Percentiles rank a stretch among this genome's conserved stretches.
Evolutionary conservation across 2,888 invertebrate species (phyloP).

Genomic region (Coremacera marginata): DNA sequence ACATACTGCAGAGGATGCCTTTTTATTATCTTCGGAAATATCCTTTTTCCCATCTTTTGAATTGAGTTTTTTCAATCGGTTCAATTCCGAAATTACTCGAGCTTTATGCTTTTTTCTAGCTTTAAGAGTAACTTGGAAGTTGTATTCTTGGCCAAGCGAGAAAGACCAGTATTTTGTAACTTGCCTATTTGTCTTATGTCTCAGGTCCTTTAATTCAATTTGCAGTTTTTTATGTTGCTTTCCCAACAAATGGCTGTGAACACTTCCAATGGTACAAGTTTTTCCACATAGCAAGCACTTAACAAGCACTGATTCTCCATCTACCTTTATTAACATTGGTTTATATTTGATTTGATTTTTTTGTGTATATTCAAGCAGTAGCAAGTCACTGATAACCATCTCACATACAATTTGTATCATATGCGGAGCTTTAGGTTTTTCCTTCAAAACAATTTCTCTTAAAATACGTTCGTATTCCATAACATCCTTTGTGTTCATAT

Average conservation of each 20-base stretch:
- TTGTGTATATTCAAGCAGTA: not conserved
- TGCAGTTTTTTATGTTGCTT: slow-evolving; percentile 19
- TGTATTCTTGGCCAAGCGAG: not conserved
- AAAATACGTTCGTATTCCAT: slow-evolving; percentile 13
- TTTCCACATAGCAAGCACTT: slow-evolving; percentile 11
- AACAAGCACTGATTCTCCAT: not conserved
- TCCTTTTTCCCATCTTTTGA: not conserved
- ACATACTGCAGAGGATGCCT: not conserved
- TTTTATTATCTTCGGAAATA: not conserved
- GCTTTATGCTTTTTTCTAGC: not conserved
- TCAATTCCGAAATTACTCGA: slow-evolving; percentile 6
- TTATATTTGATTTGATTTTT: not conserved
- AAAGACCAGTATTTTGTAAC: slow-evolving; percentile 8
- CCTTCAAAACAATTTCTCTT: not conserved
- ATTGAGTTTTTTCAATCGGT: not conserved
- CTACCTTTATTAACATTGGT: slow-evolving; percentile 2
- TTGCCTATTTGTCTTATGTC: not conserved
- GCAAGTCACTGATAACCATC: slow-evolving; percentile 5
- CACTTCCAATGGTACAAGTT: not conserved
- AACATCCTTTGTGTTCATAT: not conserved
- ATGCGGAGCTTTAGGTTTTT: not conserved
- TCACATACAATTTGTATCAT: slow-evolving; percentile 18
- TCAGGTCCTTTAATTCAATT: not conserved
- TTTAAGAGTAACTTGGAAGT: slow-evolving; percentile 12
- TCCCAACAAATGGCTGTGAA: not conserved